Evolutionary conservation across 2,797 vertebrate genomes (phyloP), one percentile per base, ranked within the genome.

Genomic region (Rhabdomys pumilio): DNA sequence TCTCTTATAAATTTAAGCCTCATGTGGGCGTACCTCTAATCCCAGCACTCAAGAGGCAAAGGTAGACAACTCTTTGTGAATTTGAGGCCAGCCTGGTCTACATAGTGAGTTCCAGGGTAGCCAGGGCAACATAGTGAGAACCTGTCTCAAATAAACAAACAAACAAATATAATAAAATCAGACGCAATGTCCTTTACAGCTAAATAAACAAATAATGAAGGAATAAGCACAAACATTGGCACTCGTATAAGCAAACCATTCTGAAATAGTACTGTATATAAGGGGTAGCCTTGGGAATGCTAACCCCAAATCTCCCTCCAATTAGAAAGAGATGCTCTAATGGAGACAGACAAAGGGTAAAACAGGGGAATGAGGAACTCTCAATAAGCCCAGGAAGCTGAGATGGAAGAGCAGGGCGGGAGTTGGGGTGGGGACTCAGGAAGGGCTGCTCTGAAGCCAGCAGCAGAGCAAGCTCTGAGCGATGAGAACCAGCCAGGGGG

Each of bases 161-260:
- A 93, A 73, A 61, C 86, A 79, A 90, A 95, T 73, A 73, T 44
- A 47, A 67, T 15, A 93, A 93, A 89, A 15, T 95, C 72, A 88
- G n/a, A 67, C 77, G 9, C 38, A 72, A 73, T 90, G 24, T 47
- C 72, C 65, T 91, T 86, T 87, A 83, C 0, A 94, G 69, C 59
- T 85, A 84, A 94, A 79, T 15, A 31, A 92, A 75, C n/a, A 57
- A 75, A 75, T 7, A n/a, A 8, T n/a, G 67, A 38, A 38, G n/a
- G 69, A 34, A 67, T 67, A 34, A 69, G 38, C 20, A 38, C 7
- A 38, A 72, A 11, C 50, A 47, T 75, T 44, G 31, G 88, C 24
- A 89, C n/a, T n/a, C 88, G n/a, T 22, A 76, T 22, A 65, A 19
- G 55, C 15, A 81, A 89, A 75, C 72, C 38, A 88, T 76, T 55